Evolutionary conservation across 2,888 invertebrate genomes (phyloP), one percentile per base, ranked within the genome.

Genomic region (Nebria brevicollis): DNA sequence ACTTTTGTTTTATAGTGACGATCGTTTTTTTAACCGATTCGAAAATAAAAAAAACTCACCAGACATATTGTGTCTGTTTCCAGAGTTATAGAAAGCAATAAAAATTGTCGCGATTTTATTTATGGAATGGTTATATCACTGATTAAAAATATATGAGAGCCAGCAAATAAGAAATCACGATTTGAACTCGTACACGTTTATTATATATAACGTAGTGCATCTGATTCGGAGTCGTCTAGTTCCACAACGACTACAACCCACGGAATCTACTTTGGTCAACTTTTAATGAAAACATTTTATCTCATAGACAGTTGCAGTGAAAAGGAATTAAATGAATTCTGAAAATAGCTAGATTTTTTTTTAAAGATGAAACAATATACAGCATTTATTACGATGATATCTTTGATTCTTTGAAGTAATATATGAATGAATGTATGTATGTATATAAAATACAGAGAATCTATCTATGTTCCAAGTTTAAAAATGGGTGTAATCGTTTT

Each of bases 371-470:
- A 34, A 34, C 34, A 34, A 34, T 34, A 34, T 34, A 34, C 20
- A 5, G 34, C 5, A 34, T 34, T 4, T 34, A 34, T 2, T 34
- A 20, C 7, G 41, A 72, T 34, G 20, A 20, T 20, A 20, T 20
- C 20, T 20, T 20, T 20, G 20, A 20, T 20, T 72, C 72, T 72
- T 72, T 26, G 72, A 72, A 26, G 72, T 20, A 68, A 41, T n/a
- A 34, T 72, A 41, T 72, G 26, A n/a, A 34, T 72, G 15, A 72
- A n/a, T 34, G 13, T 25, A 20, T 20, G 20, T 20, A 20, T 20
- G 20, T 20, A 20, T 20, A 1, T 20, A 1, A 20, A 20, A 20
- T 20, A 20, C 20, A 20, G 20, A 20, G 20, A 20, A 20, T 20
- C 20, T 20, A 1, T 20, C 20, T 20, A 20, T 20, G 20, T 72